Base-by-base conservation (phyloP, 2,113 vertebrate genomes). In the Chionodraco myersi region DNA sequence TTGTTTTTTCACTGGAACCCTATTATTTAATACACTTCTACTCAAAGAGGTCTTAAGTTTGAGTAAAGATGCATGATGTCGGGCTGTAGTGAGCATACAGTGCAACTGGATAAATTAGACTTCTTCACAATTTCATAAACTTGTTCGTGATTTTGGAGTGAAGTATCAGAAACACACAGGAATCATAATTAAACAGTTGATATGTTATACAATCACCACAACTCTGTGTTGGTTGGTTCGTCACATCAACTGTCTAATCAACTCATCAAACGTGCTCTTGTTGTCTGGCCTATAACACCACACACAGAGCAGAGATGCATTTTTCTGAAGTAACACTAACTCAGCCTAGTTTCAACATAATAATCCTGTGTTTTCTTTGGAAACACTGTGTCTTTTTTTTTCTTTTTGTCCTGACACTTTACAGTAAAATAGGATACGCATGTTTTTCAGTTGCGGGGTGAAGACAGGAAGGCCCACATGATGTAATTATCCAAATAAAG, bases 401-500 rank as follows among this genome's bases (percentile, higher is more conserved):
- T 62, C 45, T 54, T 57, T 49, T 52, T 49, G 3, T 8, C 11
- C 30, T 14, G 44, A 18, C 8, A 21, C 36, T 70, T 58, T 44
- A 74, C 74, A 15, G 57, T n/a, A 21, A 34, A 73, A 16, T 6
- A 52, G 26, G 21, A 69, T 58, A 21, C 52, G 18, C 13, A 18
- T 6, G 41, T 80, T 45, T 30, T 30, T 30, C 30, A 30, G 11
- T 58, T 61, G 44, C 14, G 6, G 41, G 36, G 36, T 59, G 14
- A 26, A 53, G 30, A 54, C 62, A 62, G 9, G 51, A 61, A 61
- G 57, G 74, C 12, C 12, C 15, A 2, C 3, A 10, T 91, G 90
- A 93, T 83, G 88, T 83, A 86, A 93, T 23, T 47, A 36, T 76
- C 53, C 78, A 72, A 48, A 84, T 51, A 66, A 45, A 68, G 64